Base-by-base conservation (phyloP, 2,797 vertebrate species). In the Manis crassicaudata region DNA sequence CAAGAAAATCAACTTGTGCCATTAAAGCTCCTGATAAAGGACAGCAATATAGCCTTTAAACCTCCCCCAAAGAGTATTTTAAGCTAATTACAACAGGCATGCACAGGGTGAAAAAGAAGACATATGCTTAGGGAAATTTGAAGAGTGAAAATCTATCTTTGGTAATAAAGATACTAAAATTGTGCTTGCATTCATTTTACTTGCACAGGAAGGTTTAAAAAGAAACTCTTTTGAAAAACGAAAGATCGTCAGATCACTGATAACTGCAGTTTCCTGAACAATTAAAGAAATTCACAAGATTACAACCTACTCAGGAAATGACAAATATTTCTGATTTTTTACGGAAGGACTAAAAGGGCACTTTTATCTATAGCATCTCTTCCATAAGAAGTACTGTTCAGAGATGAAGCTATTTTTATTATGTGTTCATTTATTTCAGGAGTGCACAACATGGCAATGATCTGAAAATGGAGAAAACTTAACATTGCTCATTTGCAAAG, bases 161-260 rank as follows among this genome's bases (percentile, higher is more conserved):
- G 96, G 93, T 70, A 77, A 88, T 60, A 84, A 96, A 63, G 37
- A 95, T 73, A 79, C 94, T 92, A 96, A 96, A 97, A 97, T 92
- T 92, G 89, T 91, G 65, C 81, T 82, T 82, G 43, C 0, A 6
- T 46, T 88, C 80, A 82, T 93, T 82, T 92, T 70, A 95, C 95
- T 84, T 94, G 50, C 62, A 96, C 77, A 96, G 90, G 82, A 97
- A 96, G 82, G 90, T 85, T 96, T 96, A 63, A 89, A 97, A 95
- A 88, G 84, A 93, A 97, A 93, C 62, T 89, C 67, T 88, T 93
- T 93, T 84, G 56, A 97, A 65, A 94, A 96, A 93, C 91, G 95
- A 96, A 96, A 96, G 83, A 95, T 97, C 95, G 95, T 96, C 96
- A 97, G 75, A 95, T 97, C 90, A 58, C 97, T 98, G 97, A 97